phyloP scores from a whole-genome alignment of 2,113 vertebrate genomes.

The Tetrao urogallus region DNA sequence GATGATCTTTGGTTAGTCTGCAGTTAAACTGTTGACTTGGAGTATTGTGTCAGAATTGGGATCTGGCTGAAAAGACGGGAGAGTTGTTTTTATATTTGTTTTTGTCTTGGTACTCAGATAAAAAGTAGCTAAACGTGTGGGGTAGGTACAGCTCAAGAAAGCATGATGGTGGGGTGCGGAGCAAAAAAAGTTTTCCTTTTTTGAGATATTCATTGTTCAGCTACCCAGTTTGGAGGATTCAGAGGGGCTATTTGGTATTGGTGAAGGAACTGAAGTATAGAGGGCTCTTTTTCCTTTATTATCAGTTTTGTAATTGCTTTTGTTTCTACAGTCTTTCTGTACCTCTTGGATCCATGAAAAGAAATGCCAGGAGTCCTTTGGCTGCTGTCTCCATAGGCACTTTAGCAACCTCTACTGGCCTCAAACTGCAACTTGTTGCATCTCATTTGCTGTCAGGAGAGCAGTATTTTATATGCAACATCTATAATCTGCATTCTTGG shows the following conservation, averaged over 20 bases:
- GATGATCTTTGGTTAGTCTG: not conserved
- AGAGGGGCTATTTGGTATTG: not conserved
- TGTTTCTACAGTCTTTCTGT: not conserved
- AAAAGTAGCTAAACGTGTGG: not conserved
- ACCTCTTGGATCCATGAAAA: not conserved
- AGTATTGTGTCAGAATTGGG: not conserved
- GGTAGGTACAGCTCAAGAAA: not conserved
- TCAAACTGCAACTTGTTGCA: not conserved
- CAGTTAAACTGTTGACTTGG: not conserved
- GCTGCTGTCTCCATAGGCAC: not conserved
- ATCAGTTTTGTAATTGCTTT: not conserved
- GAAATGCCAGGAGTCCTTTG: not conserved
- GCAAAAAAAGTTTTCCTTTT: not conserved
- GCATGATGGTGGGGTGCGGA: rapidly evolving
- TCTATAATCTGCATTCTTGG: not conserved
- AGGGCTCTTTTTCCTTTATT: not conserved
- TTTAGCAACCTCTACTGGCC: not conserved
- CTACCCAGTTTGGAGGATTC: not conserved
- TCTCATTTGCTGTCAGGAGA: not conserved
- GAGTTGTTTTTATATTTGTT: not conserved
- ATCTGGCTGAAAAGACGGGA: not conserved
- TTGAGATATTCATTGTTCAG: not conserved
- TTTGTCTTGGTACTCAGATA: not conserved
- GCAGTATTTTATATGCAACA: not conserved
- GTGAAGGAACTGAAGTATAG: not conserved